Evolutionary conservation across 1,140 invertebrate genomes (phyloP).

Genomic region (Pseudomyrmex pallidus): DNA sequence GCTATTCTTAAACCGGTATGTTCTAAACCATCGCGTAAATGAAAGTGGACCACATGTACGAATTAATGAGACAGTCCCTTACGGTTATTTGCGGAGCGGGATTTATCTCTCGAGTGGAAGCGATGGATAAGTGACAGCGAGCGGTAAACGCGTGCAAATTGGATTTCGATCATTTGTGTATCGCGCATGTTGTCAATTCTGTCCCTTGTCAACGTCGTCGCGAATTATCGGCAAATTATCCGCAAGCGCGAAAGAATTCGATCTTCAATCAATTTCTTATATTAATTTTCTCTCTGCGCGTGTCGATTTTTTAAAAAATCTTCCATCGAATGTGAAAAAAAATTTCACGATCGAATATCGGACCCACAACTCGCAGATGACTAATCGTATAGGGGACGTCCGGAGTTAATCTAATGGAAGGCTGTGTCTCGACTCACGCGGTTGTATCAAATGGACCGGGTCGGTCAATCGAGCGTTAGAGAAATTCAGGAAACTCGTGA

Average conservation of each 20-base stretch:
- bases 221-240: neutral
- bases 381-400: too few relatives aligned
- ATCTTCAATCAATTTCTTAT: neutral
- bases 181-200: neutral
- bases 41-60: slow-evolving; percentile 31
- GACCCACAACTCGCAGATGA: too few relatives aligned
- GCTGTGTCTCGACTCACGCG: neutral
- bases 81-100: slow-evolving; percentile 26
- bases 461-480: slow-evolving; percentile 11
- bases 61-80: slow-evolving; percentile 35
- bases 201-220: neutral
- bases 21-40: neutral
- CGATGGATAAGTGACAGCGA: slow-evolving; percentile 29
- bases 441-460: slow-evolving; percentile 6
- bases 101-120: slow-evolving; percentile 14
- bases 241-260: neutral
- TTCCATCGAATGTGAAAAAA: neutral
- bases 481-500: slow-evolving; percentile 13
- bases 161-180: slow-evolving; percentile 5
- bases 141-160: neutral
- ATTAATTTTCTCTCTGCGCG: neutral
- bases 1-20: slow-evolving; percentile 36
- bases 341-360: too few relatives aligned
- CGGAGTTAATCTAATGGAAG: too few relatives aligned
- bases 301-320: neutral